Conservation (phyloP, 1,140 invertebrate genomes). For the Melitaea cinxia region DNA sequence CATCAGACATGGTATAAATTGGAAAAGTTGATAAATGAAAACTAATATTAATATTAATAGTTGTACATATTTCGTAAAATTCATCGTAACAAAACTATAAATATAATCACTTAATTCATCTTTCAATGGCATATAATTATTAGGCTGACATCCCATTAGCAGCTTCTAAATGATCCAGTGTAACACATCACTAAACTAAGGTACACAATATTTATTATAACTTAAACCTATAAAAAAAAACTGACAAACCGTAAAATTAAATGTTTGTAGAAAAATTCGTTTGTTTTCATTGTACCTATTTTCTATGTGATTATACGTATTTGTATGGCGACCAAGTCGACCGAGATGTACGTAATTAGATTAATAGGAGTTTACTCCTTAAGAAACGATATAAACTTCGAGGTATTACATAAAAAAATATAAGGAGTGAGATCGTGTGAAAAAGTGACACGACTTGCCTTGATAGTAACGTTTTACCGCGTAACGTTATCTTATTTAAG, state of each 20-base stretch:
- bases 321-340: constrained; percentile 6
- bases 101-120: constrained; percentile 25
- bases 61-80: constrained; percentile 21
- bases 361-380: no score
- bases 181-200: constrained; percentile 51
- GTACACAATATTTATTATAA: constrained; percentile 51
- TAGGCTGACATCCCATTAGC: constrained; percentile 33
- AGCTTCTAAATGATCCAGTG: constrained; percentile 36
- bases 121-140: constrained; percentile 37
- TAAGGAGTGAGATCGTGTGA: no score
- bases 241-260: constrained; percentile 51
- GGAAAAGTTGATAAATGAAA: not conserved
- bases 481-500: no score
- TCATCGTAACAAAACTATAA: constrained; percentile 26
- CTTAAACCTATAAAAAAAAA: constrained; percentile 47
- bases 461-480: no score
- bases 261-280: constrained; percentile 62
- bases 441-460: no score
- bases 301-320: constrained; percentile 24
- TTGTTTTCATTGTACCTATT: constrained; percentile 61
- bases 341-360: not conserved
- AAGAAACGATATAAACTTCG: no score
- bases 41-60: constrained; percentile 8
- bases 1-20: constrained; percentile 32
- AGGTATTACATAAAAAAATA: no score